These are phyloP conservation scores for Palloptera scutellata DNA, from an alignment of 2,888 invertebrate species.

Conservation along the genomic window DNA sequence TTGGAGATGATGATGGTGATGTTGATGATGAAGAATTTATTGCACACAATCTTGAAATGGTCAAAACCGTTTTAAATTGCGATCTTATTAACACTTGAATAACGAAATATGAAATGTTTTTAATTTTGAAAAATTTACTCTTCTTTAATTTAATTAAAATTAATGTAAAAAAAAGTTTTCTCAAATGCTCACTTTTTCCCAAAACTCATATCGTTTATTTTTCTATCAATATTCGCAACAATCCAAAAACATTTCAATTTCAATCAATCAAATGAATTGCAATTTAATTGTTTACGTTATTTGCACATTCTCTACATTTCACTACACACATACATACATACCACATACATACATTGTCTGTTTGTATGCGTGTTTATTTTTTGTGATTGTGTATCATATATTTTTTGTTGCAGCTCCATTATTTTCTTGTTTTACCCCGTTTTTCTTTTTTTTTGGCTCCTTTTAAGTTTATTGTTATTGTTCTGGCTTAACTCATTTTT, in stretches of 20 bases:
- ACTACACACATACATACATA: background rate
- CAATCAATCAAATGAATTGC: too few relatives aligned
- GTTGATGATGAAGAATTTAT: conserved; percentile 33
- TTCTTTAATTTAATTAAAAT: too few relatives aligned
- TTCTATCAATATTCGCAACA: too few relatives aligned
- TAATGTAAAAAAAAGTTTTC: too few relatives aligned
- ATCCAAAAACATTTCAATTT: too few relatives aligned
- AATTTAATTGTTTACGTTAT: too few relatives aligned
- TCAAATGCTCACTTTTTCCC: too few relatives aligned
- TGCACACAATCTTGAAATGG: conserved; percentile 34
- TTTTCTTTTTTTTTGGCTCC: conserved; percentile 19
- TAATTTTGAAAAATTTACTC: too few relatives aligned
- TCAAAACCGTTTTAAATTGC: conserved; percentile 40
- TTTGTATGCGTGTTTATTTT: background rate
- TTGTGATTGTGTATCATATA: background rate
- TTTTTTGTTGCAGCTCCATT: background rate
- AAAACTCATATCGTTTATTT: too few relatives aligned
- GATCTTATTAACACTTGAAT: conserved; percentile 39
- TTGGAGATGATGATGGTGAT: conserved; percentile 18
- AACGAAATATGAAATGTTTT: too few relatives aligned
- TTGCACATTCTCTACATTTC: background rate
- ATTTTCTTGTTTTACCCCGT: background rate
- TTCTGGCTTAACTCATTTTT: conserved; percentile 34
- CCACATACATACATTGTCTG: too few relatives aligned
- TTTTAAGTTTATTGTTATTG: conserved; percentile 38